A percentile compares a stretch with the other conserved stretches of the same genome.
Evolutionary conservation across 2,888 invertebrate genomes (phyloP).

Genomic region (Philonicus albiceps): DNA sequence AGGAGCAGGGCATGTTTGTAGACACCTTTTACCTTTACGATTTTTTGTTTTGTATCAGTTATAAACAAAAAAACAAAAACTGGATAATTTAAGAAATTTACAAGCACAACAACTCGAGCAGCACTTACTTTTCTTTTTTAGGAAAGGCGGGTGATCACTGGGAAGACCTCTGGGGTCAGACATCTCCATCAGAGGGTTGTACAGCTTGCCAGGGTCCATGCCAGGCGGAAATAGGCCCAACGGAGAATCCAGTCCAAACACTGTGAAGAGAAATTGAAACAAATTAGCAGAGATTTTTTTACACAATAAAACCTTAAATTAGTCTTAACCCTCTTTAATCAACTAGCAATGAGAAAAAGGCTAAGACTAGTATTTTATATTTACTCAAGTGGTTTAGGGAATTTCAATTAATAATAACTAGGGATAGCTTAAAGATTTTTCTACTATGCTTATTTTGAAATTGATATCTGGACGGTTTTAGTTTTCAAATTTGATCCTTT

Average conservation of each 20-base stretch:
- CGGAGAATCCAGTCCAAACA: conserved; percentile 78
- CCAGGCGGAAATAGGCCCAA: conserved; percentile 79
- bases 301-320: no score
- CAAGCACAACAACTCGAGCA: neutral
- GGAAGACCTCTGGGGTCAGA: conserved; percentile 74
- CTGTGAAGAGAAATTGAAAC: conserved; percentile 58
- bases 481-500: no score
- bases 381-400: no score
- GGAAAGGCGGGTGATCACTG: conserved; percentile 73
- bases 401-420: no score
- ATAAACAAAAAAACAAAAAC: no score
- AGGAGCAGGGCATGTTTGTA: neutral
- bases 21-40: neutral
- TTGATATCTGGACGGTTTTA: no score
- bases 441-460: no score
- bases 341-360: no score
- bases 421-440: no score
- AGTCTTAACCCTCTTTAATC: no score
- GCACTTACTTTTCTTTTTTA: conserved; percentile 83
- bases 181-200: conserved; percentile 78
- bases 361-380: no score
- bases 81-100: neutral
- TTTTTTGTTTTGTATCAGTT: neutral
- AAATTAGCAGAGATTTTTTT: no score
- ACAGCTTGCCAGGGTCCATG: conserved; percentile 76